Base-by-base conservation (phyloP, 2,113 vertebrate species). In the Collichthys lucidus region DNA sequence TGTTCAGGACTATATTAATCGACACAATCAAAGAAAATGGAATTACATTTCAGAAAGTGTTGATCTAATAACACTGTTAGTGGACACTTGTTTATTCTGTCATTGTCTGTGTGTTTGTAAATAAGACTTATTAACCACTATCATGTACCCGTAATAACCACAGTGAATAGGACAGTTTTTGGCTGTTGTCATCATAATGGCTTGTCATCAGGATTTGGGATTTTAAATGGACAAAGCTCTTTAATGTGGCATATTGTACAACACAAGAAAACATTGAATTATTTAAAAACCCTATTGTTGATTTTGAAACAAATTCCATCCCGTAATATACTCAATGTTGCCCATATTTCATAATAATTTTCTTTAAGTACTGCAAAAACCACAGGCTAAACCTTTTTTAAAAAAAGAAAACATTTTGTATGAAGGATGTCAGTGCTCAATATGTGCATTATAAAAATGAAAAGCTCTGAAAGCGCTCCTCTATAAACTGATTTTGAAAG, bases 101-200 rank as follows among this genome's bases (percentile, higher is more conserved):
- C 96, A 97, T 95, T 95, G 93, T 98, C 97, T 96, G 93, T 96
- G 96, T 97, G 97, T 95, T 95, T 99, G 98, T 99, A 99, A 97
- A 99, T 99, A 99, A 93, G 95, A 95, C 93, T 95, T 98, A 97
- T 96, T 99, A 97, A 98, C 95, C 95, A 95, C 93, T 95, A 96
- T 97, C 96, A 95, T 98, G 96, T 97, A 97, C 94, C 95, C 96
- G 97, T 96, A 97, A 96, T 78, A 87, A 95, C 97, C 96, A 96
- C 96, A 92, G 89, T 95, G 95, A 94, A 92, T 95, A 95, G 94
- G 95, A 93, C 96, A 96, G 94, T 94, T 95, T 92, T 95, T 91
- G 87, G 88, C 95, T 95, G 91, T 92, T 91, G 86, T 88, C 72
- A 80, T 88, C 79, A 73, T 93, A 83, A 91, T 83, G 72, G 79